Evolutionary conservation across 2,113 vertebrate genomes (phyloP), one percentile per base, ranked within the genome.

Genomic region (Pipra filicauda): DNA sequence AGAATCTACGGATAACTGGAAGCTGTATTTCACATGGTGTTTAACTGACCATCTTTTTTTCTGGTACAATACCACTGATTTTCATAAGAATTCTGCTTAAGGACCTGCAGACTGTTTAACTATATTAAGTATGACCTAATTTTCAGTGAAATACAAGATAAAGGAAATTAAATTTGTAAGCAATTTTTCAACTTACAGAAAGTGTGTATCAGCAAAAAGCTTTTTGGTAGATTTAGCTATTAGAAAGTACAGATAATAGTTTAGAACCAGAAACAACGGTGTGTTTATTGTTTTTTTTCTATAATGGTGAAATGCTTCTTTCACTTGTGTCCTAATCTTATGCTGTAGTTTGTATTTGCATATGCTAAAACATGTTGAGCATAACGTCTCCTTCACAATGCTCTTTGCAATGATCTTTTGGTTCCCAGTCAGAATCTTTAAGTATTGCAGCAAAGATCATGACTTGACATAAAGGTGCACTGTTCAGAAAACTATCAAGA

Each of bases 401-500:
- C 16, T 77, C 79, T 85, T 76, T 89, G 72, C 64, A 91, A 21
- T 65, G 65, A 89, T 72, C 74, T 72, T 94, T 93, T 31, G 17
- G 65, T 89, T 91, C 69, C 76, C 86, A 89, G 77, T 95, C 77
- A 91, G 52, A 31, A 87, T 75, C 66, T 81, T 92, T 84, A 81
- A 75, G 61, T 37, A 89, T 9, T 92, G 66, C 73, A 64, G 75
- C 76, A 85, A 37, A 0, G 27, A 92, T 41, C 81, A 49, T 89
- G 91, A 92, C 65, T 95, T 74, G 76, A 91, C 80, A 92, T n/a
- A 92, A 91, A 95, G 57, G 76, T 81, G 27, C 74, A 85, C 73
- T 96, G 89, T 95, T 96, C 93, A 91, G 87, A 89, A 95, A 92
- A 78, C 77, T 66, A 66, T 35, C 65, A 79, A 22, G 78, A 89